A percentile compares a stretch with the other conserved stretches of the same genome.
Conservation (phyloP, 2,113 vertebrate species). For the Osmerus eperlanus region DNA sequence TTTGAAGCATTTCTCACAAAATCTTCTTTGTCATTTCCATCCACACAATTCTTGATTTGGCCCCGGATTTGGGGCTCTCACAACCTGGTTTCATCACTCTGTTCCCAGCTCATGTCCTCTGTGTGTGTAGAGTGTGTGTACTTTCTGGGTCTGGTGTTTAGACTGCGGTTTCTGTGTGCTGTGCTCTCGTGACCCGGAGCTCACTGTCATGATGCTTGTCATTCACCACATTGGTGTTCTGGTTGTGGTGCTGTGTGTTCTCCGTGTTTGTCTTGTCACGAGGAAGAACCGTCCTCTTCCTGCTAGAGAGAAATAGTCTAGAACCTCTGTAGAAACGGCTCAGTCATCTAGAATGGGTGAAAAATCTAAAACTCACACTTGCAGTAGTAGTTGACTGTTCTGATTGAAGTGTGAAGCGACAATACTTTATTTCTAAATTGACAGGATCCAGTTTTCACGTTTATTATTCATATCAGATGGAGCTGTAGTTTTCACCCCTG, state of each 20-base stretch:
- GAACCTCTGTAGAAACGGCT: background rate
- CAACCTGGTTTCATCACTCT: conserved; percentile 15
- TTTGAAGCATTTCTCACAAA: no score
- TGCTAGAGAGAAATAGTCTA: background rate
- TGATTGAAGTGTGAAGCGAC: no score
- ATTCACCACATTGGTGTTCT: conserved; percentile 21
- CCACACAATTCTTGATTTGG: no score
- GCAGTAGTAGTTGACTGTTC: no score
- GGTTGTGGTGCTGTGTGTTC: conserved; percentile 30
- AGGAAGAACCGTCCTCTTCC: background rate
- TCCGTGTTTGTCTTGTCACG: conserved; percentile 14
- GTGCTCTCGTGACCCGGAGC: background rate
- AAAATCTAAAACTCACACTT: no score
- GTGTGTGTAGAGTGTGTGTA: conserved; percentile 29
- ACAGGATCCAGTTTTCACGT: no score
- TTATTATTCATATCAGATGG: no score
- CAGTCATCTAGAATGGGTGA: background rate
- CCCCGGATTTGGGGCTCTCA: background rate
- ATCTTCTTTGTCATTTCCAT: no score
- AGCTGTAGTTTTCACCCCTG: no score
- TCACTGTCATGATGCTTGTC: conserved; percentile 19
- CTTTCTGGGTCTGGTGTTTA: conserved; percentile 40
- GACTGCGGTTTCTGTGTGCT: conserved; percentile 6
- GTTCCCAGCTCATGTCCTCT: conserved; percentile 24
- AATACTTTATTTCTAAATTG: no score